Base-by-base conservation (phyloP, 2,113 vertebrate genomes). In the Ibidorhyncha struthersii region DNA sequence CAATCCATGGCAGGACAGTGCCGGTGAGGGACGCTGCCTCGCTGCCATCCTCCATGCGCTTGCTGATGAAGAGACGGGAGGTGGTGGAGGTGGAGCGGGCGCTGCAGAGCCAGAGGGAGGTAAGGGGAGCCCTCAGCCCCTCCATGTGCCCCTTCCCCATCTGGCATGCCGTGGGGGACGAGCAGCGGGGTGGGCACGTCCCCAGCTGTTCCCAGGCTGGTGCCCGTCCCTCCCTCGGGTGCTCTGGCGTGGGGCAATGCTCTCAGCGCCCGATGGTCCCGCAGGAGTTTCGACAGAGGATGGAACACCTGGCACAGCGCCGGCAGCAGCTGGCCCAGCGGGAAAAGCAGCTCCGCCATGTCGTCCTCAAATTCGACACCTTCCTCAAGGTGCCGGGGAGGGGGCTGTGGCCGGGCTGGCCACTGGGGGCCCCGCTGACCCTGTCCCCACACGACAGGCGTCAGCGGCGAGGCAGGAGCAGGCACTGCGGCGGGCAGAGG, bases 1-100 rank as follows among this genome's bases (percentile, higher is more conserved):
- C 5, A 4, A n/a, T 67, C 47, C 23, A 0, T 0, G 7, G 55
- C 82, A 98, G 98, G 78, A 91, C 73, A n/a, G 70, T 45, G 45
- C 84, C 92, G 0, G 82, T 43, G 5, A 56, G 66, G 34, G 93
- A 76, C 2, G 15, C 17, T 1, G 53, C 43, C 17, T 36, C 14
- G 5, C 61, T 86, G 56, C 96, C 52, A 2, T 72, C 73, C 0
- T 90, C 97, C 81, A 89, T 66, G 0, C 71, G 69, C 1, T 73
- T 99, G 45, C 82, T 98, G 94, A 97, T 97, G 77, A 99, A 98
- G 94, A 98, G 90, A 14, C 74, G 45, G 43, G 98, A 99, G 83
- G 45, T 96, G 62, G 58, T 11, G 0, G 95, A 96, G 12, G 94
- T 93, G 9, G 95, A 98, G 34, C 69, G 4, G 63, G 38, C 12